Evolutionary conservation across 2,113 vertebrate species (phyloP).

Genomic region (Elephas maximus): DNA sequence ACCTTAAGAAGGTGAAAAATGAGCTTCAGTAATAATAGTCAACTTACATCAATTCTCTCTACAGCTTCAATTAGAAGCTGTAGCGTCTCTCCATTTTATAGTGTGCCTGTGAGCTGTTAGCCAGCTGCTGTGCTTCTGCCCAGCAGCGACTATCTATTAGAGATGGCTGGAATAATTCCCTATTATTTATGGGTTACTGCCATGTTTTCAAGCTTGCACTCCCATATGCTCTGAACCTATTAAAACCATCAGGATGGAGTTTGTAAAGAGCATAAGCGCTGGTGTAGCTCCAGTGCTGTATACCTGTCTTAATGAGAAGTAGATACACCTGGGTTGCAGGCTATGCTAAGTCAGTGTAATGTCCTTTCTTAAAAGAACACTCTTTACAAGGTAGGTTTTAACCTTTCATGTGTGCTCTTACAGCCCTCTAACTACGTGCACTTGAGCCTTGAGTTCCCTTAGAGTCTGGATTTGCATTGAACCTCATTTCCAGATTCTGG

Average conservation of each 20-base stretch:
- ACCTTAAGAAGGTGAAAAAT: slow-evolving; percentile 76
- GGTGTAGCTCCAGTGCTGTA: not conserved
- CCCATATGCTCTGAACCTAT: slow-evolving; percentile 71
- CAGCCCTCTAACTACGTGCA: not conserved
- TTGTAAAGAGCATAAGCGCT: not conserved
- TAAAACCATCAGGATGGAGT: slow-evolving; percentile 40
- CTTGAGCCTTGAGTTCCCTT: not conserved
- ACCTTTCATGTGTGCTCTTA: not conserved
- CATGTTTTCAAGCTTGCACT: slow-evolving; percentile 61
- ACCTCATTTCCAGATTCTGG: slow-evolving; percentile 35
- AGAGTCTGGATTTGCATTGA: not conserved
- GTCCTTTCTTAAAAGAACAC: not conserved
- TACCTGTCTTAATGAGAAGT: not conserved
- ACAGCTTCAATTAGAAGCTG: slow-evolving; percentile 76
- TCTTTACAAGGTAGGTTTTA: slow-evolving; percentile 2
- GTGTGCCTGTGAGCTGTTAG: slow-evolving; percentile 66
- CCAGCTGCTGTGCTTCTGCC: slow-evolving; percentile 62
- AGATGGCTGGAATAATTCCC: slow-evolving; percentile 75
- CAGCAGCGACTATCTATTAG: slow-evolving; percentile 69
- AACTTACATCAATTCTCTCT: slow-evolving; percentile 81
- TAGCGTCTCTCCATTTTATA: slow-evolving; percentile 74
- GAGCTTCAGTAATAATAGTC: slow-evolving; percentile 71
- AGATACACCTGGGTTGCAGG: not conserved
- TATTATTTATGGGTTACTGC: slow-evolving; percentile 76
- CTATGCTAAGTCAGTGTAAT: not conserved